phyloP scores from a whole-genome alignment of 2,113 vertebrate genomes.

The Chionis minor region DNA sequence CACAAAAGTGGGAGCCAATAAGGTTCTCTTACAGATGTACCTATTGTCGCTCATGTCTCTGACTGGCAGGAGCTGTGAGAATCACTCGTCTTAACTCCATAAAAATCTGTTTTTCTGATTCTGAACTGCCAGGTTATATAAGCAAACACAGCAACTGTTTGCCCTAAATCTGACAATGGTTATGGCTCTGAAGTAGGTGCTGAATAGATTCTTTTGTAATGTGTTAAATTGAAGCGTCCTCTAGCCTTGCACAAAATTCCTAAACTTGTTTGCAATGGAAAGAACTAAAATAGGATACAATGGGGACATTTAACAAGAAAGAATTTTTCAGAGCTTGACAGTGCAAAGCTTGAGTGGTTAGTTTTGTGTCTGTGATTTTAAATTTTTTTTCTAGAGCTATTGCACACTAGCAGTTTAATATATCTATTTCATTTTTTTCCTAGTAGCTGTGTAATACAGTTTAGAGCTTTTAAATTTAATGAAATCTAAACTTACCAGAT shows the following conservation, averaged over 20 bases:
- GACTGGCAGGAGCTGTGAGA: not conserved
- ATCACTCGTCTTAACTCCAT: not conserved
- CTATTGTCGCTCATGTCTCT: fast-evolving
- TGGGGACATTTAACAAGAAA: not conserved
- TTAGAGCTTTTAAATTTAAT: not conserved
- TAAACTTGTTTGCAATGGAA: not conserved
- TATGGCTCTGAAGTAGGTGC: not conserved
- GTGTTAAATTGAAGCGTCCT: not conserved
- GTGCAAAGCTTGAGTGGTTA: not conserved
- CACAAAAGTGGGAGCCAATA: not conserved
- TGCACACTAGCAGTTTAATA: not conserved
- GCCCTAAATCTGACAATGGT: not conserved
- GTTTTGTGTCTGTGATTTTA: not conserved
- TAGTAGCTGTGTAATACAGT: not conserved
- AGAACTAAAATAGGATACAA: not conserved
- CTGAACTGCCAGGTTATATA: not conserved
- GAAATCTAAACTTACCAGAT: not conserved
- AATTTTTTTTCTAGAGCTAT: not conserved
- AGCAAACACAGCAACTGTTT: not conserved
- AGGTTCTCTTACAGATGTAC: not conserved
- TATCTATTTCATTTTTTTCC: not conserved
- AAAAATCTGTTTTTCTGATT: not conserved
- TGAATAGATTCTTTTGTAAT: not conserved
- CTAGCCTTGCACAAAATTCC: not conserved
- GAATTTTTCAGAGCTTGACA: not conserved